phyloP scores from a whole-genome alignment of 2,888 invertebrate genomes.

The Poecilus cupreus region DNA sequence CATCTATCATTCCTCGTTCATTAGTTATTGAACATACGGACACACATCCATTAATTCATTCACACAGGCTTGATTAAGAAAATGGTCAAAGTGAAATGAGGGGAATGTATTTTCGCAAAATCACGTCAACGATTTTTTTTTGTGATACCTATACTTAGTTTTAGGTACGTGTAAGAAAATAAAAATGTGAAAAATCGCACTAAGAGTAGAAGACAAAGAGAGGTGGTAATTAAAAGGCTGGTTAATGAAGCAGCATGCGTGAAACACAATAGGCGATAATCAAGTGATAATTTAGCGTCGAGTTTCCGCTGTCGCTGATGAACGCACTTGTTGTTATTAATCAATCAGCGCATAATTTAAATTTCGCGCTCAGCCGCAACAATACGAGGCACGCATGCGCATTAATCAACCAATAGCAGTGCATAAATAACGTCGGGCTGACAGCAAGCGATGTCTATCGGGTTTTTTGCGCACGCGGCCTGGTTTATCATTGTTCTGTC shows the following conservation, averaged over 20 bases:
- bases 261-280: conserved; percentile 28
- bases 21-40: too few species aligned
- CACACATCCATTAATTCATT: too few species aligned
- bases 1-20: too few species aligned
- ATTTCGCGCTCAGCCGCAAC: conserved; percentile 28
- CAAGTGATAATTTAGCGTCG: background rate
- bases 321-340: background rate
- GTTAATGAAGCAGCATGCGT: conserved; percentile 3
- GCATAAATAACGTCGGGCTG: conserved; percentile 26
- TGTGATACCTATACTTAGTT: background rate
- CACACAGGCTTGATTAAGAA: too few species aligned
- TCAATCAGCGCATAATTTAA: conserved; percentile 44
- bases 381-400: conserved; percentile 41
- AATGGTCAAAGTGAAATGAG: too few species aligned
- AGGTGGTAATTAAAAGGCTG: background rate
- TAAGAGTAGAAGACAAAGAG: background rate
- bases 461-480: background rate
- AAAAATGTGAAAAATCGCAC: background rate
- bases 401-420: conserved; percentile 43
- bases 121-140: too few species aligned
- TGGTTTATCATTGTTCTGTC: conserved; percentile 41
- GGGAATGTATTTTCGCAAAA: too few species aligned
- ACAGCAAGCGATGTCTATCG: conserved; percentile 35
- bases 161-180: too few species aligned
- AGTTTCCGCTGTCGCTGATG: background rate